Base-by-base conservation (phyloP, 2,888 invertebrate genomes). In the Platerodrilus igneus region DNA sequence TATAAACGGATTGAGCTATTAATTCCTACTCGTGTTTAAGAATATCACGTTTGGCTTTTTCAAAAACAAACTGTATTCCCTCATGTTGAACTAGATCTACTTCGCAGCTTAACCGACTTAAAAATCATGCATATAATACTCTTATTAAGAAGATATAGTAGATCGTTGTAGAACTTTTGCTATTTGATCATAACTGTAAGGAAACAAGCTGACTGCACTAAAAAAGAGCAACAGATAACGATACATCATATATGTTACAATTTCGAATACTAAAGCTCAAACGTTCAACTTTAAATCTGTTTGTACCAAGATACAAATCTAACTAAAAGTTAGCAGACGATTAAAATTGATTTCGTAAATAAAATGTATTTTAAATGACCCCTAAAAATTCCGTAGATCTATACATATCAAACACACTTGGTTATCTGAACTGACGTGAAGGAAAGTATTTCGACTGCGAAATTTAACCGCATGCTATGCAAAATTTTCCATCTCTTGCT, bases 51-150 rank as follows among this genome's bases (percentile, higher is more conserved):
- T n/a, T n/a, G n/a, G n/a, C n/a, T n/a, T n/a, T n/a, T n/a, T n/a
- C n/a, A n/a, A n/a, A n/a, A 61, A 60, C 60, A 58, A 59, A n/a
- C n/a, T 7, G 3, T 17, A 17, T 14, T 13, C 9, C n/a, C n/a
- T n/a, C n/a, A n/a, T n/a, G n/a, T 58, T 58, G 57, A 58, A 59
- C 50, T 55, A 60, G 57, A 64, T 64, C 63, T 64, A 64, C 63
- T 62, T 55, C 53, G 41, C 36, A 49, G 53, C 58, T 59, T 62
- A 59, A 63, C 62, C 60, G 55, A 57, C 56, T 44, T 37, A 45
- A 47, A 49, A 52, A 54, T 56, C 51, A 55, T 48, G 51, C 44
- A 53, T 50, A 52, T 60, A 61, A 62, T 58, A 57, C 58, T 57
- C 58, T 61, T 58, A 60, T 62, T 60, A 62, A 61, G 61, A 50